Evolutionary conservation across 2,797 vertebrate genomes (phyloP).

Genomic region (Todus mexicanus): DNA sequence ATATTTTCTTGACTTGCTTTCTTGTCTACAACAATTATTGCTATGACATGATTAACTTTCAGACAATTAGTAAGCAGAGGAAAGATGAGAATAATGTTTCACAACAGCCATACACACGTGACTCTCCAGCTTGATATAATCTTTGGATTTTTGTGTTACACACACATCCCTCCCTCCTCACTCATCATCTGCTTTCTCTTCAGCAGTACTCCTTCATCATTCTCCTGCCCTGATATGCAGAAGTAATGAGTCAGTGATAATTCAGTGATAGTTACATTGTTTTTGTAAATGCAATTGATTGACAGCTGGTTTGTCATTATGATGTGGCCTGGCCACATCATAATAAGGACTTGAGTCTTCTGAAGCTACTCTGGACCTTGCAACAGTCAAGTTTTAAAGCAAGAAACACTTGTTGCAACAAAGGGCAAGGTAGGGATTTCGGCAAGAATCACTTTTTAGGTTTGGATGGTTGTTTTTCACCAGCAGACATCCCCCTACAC

Average conservation of each 20-base stretch:
- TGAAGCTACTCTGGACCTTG: background rate
- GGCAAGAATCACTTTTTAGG: background rate
- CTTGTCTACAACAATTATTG: background rate
- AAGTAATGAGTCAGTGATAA: background rate
- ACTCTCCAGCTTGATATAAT: constrained; percentile 1
- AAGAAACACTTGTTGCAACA: background rate
- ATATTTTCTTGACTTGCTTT: background rate
- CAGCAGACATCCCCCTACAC: background rate
- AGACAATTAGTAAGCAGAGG: background rate
- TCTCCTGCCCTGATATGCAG: background rate
- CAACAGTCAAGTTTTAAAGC: background rate
- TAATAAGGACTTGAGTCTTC: background rate
- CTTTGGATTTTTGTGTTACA: background rate
- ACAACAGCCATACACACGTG: background rate
- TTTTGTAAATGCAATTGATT: background rate
- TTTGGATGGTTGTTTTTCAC: background rate
- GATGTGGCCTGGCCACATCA: background rate
- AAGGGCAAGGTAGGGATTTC: background rate
- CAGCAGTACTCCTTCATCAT: background rate
- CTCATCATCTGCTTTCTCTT: constrained; percentile 42
- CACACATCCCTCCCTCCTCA: background rate
- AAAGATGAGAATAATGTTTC: constrained; percentile 17
- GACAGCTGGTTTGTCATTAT: background rate
- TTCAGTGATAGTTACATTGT: background rate
- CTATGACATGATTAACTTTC: background rate